Percentiles rank a stretch among this genome's conserved stretches.
Evolutionary conservation across 2,888 invertebrate species (phyloP).

Genomic region (Balanococcus diminutus): DNA sequence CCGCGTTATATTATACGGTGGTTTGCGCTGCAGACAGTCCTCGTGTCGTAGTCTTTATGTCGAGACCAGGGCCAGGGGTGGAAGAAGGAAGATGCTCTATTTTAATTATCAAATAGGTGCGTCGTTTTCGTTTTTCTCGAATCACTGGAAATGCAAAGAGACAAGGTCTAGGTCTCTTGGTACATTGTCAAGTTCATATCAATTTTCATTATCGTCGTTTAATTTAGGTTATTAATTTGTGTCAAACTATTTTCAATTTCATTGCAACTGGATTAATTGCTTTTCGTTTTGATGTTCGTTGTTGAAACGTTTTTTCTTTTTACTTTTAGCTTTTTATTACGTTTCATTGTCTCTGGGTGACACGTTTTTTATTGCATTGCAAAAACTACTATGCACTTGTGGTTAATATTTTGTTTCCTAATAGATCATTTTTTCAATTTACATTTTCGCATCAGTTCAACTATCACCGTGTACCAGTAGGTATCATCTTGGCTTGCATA

Average conservation of each 20-base stretch:
- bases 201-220: slow-evolving; percentile 26
- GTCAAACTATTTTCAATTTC: slow-evolving; percentile 2
- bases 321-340: too few relatives aligned
- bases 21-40: neutral
- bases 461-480: too few relatives aligned
- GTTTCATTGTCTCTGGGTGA: too few relatives aligned
- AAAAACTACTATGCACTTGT: too few relatives aligned
- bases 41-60: too few relatives aligned
- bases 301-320: neutral
- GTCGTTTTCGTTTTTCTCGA: neutral
- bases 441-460: too few relatives aligned
- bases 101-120: slow-evolving; percentile 10
- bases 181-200: slow-evolving; percentile 26
- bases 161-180: slow-evolving; percentile 8
- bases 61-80: neutral
- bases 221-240: slow-evolving; percentile 5
- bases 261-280: neutral
- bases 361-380: too few relatives aligned
- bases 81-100: neutral
- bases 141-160: slow-evolving; percentile 1
- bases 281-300: neutral
- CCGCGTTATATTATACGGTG: neutral
- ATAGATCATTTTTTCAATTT: too few relatives aligned
- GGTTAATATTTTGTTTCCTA: too few relatives aligned
- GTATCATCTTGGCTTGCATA: too few relatives aligned